These are phyloP conservation scores for Microcaecilia unicolor DNA, from an alignment of 2,797 vertebrate genomes.

Conservation along the genomic window DNA sequence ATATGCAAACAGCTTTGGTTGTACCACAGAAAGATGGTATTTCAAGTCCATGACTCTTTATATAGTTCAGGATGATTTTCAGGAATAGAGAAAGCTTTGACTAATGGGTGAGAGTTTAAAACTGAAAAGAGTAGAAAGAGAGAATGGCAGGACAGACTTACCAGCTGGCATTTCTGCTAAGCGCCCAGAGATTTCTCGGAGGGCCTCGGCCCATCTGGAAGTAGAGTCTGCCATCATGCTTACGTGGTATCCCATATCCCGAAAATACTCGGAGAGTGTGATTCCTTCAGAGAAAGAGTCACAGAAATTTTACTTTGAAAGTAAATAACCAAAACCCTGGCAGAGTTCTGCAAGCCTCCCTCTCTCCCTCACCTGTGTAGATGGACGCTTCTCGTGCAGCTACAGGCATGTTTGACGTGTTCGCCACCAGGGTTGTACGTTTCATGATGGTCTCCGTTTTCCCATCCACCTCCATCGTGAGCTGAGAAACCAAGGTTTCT, in stretches of 20 bases:
- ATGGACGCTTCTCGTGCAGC: constrained; percentile 44
- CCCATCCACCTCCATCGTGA: constrained; percentile 34
- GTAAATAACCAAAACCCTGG: no score
- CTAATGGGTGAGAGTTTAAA: no score
- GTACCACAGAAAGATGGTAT: no score
- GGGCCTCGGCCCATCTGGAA: constrained; percentile 44
- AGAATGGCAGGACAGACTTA: no score
- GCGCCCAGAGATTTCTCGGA: constrained; percentile 42
- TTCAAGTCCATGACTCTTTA: no score
- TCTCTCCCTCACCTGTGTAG: constrained; percentile 40
- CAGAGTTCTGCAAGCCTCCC: no score
- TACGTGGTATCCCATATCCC: constrained; percentile 40
- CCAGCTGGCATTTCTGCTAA: constrained; percentile 45
- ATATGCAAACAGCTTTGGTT: no score
- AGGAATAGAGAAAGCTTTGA: no score
- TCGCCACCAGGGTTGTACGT: constrained; percentile 40
- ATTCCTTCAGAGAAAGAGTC: constrained; percentile 16
- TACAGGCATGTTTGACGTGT: constrained; percentile 49
- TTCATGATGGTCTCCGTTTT: constrained; percentile 46
- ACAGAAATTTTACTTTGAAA: no score
- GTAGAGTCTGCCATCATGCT: constrained; percentile 52
- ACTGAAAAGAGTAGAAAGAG: no score
- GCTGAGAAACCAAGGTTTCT: background rate
- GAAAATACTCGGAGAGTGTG: constrained; percentile 41
- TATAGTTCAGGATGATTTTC: no score